Evolutionary conservation across 2,797 vertebrate species (phyloP).

Genomic region (Anas bahamensis): DNA sequence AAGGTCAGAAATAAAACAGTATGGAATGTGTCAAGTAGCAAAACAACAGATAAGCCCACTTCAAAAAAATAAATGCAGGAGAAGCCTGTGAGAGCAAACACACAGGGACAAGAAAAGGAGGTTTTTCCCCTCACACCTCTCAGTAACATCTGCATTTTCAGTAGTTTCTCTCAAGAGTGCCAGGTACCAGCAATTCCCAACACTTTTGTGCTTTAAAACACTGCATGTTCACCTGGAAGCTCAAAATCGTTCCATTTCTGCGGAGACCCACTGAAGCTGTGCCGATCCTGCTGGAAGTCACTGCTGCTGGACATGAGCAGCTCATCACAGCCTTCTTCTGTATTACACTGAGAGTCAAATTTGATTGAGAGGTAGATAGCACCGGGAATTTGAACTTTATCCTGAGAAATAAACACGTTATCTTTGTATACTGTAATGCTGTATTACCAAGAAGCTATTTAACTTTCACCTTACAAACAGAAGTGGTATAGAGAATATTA

Average conservation of each 20-base stretch:
- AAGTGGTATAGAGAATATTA: background rate
- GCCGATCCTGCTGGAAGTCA: slow-evolving; percentile 93
- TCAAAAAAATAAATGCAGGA: slow-evolving; percentile 1
- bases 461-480: background rate
- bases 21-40: background rate
- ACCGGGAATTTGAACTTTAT: slow-evolving; percentile 97
- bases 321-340: slow-evolving; percentile 97
- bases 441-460: background rate
- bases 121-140: background rate
- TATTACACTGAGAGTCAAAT: slow-evolving; percentile 94
- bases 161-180: background rate
- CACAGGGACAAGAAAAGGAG: background rate
- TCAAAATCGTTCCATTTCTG: slow-evolving; percentile 98
- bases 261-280: slow-evolving; percentile 93
- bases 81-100: background rate
- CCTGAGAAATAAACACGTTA: slow-evolving; percentile 75
- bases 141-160: background rate
- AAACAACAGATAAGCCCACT: slow-evolving; percentile 7
- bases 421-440: background rate
- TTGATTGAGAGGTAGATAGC: slow-evolving; percentile 97
- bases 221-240: slow-evolving; percentile 87
- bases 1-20: background rate
- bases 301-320: slow-evolving; percentile 93
- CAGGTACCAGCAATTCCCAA: background rate
- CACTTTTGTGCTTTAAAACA: accelerated